Evolutionary conservation across 2,888 invertebrate species (phyloP).

Genomic region (Patella caerulea): DNA sequence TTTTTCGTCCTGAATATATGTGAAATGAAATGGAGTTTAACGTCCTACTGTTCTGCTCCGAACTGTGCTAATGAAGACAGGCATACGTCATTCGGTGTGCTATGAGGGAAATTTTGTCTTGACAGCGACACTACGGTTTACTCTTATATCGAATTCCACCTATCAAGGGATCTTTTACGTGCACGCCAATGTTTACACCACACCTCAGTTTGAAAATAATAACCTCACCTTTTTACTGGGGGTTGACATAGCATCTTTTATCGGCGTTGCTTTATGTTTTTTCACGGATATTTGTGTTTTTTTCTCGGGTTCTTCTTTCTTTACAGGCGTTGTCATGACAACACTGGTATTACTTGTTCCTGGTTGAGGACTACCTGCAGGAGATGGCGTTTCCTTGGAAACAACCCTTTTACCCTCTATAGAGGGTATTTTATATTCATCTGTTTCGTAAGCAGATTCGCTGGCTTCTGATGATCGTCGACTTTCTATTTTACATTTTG

Average conservation of each 20-base stretch:
- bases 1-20: too few species aligned
- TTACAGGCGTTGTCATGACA: constrained; percentile 11
- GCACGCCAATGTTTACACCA: too few species aligned
- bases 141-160: too few species aligned
- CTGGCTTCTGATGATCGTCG: constrained; percentile 37
- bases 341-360: background rate
- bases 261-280: background rate
- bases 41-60: too few species aligned
- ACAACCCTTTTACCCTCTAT: constrained; percentile 46
- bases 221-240: constrained; percentile 2
- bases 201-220: too few species aligned
- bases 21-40: too few species aligned
- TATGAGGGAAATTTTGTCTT: too few species aligned
- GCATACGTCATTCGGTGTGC: too few species aligned
- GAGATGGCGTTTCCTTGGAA: constrained; percentile 34
- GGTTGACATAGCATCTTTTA: background rate
- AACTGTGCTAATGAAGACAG: too few species aligned
- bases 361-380: background rate
- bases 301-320: constrained; percentile 14
- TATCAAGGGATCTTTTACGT: too few species aligned
- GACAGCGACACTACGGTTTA: too few species aligned
- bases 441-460: constrained; percentile 24
- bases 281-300: background rate
- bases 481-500: constrained; percentile 33
- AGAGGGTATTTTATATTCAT: constrained; percentile 24